Conservation (phyloP, 2,888 invertebrate species). For the Ormyrus rosae region DNA sequence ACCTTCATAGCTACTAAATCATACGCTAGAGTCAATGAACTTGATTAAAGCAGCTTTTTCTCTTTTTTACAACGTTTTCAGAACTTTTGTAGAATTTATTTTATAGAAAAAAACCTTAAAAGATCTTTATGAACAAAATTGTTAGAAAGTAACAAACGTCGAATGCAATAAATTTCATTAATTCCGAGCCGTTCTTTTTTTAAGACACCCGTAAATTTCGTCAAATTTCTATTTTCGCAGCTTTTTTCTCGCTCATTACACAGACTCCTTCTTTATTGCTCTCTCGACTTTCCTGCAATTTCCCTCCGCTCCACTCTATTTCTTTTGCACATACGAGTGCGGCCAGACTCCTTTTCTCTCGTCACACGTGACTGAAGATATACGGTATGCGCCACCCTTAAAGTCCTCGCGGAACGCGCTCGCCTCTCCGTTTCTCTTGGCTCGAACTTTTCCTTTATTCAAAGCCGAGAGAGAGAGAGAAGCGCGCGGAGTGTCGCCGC, state of each 20-base stretch:
- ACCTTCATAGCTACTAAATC: background rate
- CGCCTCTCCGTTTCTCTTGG: background rate
- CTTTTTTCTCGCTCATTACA: slow-evolving; percentile 27
- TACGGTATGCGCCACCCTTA: background rate
- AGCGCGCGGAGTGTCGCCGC: no score
- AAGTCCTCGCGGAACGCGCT: slow-evolving; percentile 1
- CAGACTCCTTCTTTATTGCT: background rate
- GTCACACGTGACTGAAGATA: background rate
- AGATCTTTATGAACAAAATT: no score
- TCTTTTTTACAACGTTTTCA: no score
- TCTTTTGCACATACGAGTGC: background rate
- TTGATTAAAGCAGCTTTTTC: no score
- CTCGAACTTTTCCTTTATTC: slow-evolving; percentile 6
- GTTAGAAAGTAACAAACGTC: no score
- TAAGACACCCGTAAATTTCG: slow-evolving; percentile 4
- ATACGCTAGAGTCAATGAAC: no score
- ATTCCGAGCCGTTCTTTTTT: background rate
- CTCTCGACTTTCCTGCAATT: slow-evolving; percentile 9
- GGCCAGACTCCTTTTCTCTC: background rate
- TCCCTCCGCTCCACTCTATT: slow-evolving; percentile 24
- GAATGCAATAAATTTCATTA: no score
- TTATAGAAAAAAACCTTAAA: no score
- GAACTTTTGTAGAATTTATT: no score
- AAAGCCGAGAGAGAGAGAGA: background rate
- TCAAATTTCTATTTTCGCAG: background rate